Conservation (phyloP, 92 coral and sea anemone species). For the Zoanthus sociatus region DNA sequence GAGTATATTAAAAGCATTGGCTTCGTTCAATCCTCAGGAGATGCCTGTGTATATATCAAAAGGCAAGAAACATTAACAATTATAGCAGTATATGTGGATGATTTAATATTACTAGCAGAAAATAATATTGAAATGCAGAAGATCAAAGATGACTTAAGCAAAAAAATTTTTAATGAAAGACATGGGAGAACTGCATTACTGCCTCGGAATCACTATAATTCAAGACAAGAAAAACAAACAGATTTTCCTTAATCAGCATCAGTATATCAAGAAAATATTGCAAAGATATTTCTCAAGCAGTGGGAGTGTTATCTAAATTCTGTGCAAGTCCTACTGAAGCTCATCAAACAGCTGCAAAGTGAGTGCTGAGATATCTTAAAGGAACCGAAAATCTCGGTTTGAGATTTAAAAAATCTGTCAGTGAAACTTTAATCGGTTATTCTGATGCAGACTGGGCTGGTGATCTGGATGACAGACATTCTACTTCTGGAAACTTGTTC, state of each 20-base stretch:
- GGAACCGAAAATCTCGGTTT: constrained; percentile 19
- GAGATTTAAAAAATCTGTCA: not conserved
- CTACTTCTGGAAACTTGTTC: constrained; percentile 57
- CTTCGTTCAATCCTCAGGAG: constrained; percentile 52
- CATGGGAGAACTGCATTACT: constrained; percentile 5
- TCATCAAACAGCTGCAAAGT: constrained; percentile 43
- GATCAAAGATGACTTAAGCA: not conserved
- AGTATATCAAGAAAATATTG: constrained; percentile 37
- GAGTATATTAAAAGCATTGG: constrained; percentile 54
- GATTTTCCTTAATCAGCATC: constrained; percentile 36
- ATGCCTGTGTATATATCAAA: constrained; percentile 50
- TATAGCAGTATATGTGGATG: constrained; percentile 11
- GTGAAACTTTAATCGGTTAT: not conserved
- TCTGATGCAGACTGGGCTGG: constrained; percentile 55
- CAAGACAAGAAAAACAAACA: constrained; percentile 56
- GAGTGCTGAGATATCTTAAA: constrained; percentile 14
- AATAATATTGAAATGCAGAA: constrained; percentile 4
- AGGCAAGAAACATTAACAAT: constrained; percentile 27
- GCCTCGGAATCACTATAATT: constrained; percentile 6
- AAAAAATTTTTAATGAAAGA: not conserved
- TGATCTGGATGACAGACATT: constrained; percentile 58
- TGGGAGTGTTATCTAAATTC: constrained; percentile 63
- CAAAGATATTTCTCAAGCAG: constrained; percentile 57
- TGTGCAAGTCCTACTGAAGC: constrained; percentile 52
- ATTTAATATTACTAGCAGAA: constrained; percentile 1